A percentile compares a stretch with the other conserved stretches of the same genome.
Conservation (phyloP, 2,113 vertebrate genomes). For the Numida meleagris region DNA sequence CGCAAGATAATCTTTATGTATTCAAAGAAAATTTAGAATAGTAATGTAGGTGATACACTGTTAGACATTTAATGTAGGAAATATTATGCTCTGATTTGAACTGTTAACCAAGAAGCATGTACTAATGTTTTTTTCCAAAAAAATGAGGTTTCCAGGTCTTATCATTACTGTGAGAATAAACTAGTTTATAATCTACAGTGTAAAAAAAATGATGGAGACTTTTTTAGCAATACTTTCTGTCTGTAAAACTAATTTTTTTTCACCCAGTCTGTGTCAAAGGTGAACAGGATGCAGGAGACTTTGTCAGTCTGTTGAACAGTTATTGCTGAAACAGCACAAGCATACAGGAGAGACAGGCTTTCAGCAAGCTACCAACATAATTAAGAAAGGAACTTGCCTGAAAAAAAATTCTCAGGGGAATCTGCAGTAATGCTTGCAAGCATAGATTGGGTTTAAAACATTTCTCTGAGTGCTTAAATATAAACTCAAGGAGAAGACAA, state of each 20-base stretch:
- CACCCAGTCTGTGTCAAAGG: background rate
- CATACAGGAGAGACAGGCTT: background rate
- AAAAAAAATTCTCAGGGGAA: background rate
- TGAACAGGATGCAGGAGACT: background rate
- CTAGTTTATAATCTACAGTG: background rate
- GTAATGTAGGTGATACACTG: background rate
- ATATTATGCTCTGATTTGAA: background rate
- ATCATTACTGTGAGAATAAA: background rate
- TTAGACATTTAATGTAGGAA: background rate
- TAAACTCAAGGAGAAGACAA: background rate
- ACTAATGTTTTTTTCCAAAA: background rate
- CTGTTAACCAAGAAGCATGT: background rate
- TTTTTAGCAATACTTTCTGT: background rate
- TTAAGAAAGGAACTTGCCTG: background rate
- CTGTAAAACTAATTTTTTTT: background rate
- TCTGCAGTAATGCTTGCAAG: background rate
- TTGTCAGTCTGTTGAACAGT: background rate
- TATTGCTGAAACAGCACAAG: background rate
- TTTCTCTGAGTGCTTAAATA: constrained; percentile 4
- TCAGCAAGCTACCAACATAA: background rate
- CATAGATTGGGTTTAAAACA: background rate
- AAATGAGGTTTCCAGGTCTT: background rate
- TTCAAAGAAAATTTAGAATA: background rate
- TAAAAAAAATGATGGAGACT: background rate
- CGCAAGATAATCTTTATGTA: background rate